Evolutionary conservation across 2,797 vertebrate species (phyloP).

Genomic region (Lemur catta): DNA sequence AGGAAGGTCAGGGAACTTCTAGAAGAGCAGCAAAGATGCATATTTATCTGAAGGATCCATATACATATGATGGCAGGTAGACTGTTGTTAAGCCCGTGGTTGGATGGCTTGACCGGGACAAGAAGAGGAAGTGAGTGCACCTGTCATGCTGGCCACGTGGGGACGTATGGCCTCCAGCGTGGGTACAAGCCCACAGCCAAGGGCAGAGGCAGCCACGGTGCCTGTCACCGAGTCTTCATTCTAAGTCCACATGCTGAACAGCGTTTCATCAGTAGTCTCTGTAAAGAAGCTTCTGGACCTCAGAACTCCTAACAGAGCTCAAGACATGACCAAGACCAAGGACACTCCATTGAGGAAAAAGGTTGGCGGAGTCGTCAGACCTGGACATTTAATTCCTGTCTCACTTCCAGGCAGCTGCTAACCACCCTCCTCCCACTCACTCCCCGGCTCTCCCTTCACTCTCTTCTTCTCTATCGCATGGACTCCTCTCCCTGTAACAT

Average conservation of each 20-base stretch:
- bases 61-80: neutral
- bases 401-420: neutral
- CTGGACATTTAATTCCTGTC: neutral
- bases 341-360: neutral
- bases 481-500: neutral
- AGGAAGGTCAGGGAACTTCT: neutral
- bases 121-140: neutral
- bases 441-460: neutral
- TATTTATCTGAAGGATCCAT: neutral
- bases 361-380: neutral
- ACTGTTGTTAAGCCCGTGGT: neutral
- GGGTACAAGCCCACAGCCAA: neutral
- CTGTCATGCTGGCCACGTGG: rapidly evolving
- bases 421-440: neutral
- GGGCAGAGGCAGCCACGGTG: rapidly evolving
- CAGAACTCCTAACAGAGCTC: neutral
- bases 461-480: neutral
- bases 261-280: neutral
- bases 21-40: neutral
- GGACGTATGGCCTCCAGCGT: neutral
- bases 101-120: neutral
- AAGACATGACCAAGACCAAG: neutral
- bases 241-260: neutral
- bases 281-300: neutral
- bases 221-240: neutral